phyloP scores from a whole-genome alignment of 2,888 invertebrate species.

The Chaetogeoica ovagalla region DNA sequence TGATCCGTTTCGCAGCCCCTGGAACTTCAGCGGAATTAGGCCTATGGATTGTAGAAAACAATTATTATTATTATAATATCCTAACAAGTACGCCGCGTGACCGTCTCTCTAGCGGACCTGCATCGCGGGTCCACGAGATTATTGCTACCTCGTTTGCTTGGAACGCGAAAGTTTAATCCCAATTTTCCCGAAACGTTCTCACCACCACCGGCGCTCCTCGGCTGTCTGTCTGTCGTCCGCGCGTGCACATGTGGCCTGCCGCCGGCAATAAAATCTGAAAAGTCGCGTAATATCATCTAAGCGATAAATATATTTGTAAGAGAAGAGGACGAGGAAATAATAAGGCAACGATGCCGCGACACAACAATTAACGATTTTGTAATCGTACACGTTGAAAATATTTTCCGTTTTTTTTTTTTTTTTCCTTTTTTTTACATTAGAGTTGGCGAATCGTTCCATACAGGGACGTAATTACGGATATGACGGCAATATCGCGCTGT shows the following conservation, averaged over 20 bases:
- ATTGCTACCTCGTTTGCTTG: constrained; percentile 10
- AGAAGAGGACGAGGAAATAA: constrained; percentile 4
- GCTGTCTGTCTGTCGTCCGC: no score
- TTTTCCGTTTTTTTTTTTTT: no score
- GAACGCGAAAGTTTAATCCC: constrained; percentile 37
- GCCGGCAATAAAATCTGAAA: constrained; percentile 22
- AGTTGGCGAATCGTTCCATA: no score
- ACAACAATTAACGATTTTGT: no score
- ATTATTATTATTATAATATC: not conserved
- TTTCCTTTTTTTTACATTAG: no score
- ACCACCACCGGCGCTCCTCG: not conserved
- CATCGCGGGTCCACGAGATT: not conserved
- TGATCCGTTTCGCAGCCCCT: no score
- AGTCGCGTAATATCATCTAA: not conserved
- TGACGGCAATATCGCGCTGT: no score
- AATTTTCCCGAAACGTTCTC: constrained; percentile 29
- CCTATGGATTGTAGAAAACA: no score
- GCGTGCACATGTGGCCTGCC: not conserved
- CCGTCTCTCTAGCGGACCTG: not conserved
- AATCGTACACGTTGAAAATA: no score
- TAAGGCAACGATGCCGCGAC: no score
- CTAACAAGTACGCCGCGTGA: constrained; percentile 16
- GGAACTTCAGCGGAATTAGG: no score
- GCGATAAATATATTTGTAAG: constrained; percentile 7
- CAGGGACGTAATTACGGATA: no score